Evolutionary conservation across 1,140 invertebrate species (phyloP), one percentile per base, ranked within the genome.

Genomic region (Drosophila equinoxialis): DNA sequence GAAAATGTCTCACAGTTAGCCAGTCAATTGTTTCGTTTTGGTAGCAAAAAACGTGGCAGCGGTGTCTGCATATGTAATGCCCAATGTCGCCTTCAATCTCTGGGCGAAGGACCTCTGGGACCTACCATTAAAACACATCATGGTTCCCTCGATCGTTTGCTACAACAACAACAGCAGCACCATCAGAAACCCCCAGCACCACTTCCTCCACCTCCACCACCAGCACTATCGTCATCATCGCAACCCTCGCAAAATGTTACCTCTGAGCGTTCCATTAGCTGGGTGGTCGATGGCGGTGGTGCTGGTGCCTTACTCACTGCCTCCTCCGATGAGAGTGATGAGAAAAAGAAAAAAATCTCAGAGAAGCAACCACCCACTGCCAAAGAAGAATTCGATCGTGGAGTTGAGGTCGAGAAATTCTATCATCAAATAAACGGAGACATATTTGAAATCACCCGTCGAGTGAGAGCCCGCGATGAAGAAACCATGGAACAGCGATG

Each of bases 371-470:
- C 77, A 69, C 82, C 74, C 35, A 85, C 80, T n/a, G 91, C 77
- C 10, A 81, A 84, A 23, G 89, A 92, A 60, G 86, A 92, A 33
- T 92, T 92, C 64, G 91, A 92, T 61, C 86, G 89, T 0, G 91
- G 91, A 54, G 90, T 92, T 1, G 91, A 91, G 63, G 90, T 91
- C 41, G 91, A 92, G 51, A 92, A 91, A 51, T 92, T 92, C 77
- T 92, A 92, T 77, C 91, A 92, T 61, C 91, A 92, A 67, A 92
- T 92, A 59, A 92, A 92, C 17, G 91, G 91, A 3, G 90, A 92
- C 41, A 92, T 92, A 48, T 92, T 91, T 41, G 91, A 92, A 58
- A 92, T 92, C n/a, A 92, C 90, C 1, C 74, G 91, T 0, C 62
- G 91, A 0, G 91, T 92, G 17, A 69, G 91, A 4, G 91, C 91